phyloP scores from a whole-genome alignment of 2,113 vertebrate species.

The Puffinus mauretanicus region DNA sequence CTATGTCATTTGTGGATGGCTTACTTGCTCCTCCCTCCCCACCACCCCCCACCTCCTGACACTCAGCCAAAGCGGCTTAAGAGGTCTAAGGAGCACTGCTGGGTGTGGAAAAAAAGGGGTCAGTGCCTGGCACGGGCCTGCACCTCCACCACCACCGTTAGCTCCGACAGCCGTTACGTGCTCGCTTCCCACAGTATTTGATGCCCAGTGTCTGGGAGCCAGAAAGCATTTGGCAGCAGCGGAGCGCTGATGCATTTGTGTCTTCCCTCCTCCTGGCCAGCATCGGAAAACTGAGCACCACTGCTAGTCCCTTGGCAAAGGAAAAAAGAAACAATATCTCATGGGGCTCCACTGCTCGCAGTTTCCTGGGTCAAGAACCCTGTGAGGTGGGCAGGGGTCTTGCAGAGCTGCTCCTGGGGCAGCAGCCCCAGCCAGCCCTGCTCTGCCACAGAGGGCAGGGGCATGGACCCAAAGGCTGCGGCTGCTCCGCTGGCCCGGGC shows the following conservation, averaged over 20 bases:
- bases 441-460: background rate
- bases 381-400: too few relatives aligned
- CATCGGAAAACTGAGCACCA: rapidly evolving
- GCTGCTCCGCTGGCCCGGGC: rapidly evolving
- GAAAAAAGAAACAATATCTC: background rate
- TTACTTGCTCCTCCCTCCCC: background rate
- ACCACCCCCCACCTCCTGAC: background rate
- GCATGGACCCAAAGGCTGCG: background rate
- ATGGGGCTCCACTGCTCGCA: rapidly evolving
- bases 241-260: background rate
- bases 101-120: background rate
- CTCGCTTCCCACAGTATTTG: background rate
- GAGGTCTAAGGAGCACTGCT: background rate
- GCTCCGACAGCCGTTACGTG: rapidly evolving
- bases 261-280: too few relatives aligned
- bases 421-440: background rate
- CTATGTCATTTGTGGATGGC: background rate
- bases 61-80: background rate
- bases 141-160: rapidly evolving
- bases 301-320: background rate
- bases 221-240: background rate
- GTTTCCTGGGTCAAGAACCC: background rate
- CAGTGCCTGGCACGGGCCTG: background rate
- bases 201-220: background rate
- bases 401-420: background rate